Evolutionary conservation across 1,140 invertebrate genomes (phyloP), one percentile per base, ranked within the genome.

Genomic region (Orius laevigatus): DNA sequence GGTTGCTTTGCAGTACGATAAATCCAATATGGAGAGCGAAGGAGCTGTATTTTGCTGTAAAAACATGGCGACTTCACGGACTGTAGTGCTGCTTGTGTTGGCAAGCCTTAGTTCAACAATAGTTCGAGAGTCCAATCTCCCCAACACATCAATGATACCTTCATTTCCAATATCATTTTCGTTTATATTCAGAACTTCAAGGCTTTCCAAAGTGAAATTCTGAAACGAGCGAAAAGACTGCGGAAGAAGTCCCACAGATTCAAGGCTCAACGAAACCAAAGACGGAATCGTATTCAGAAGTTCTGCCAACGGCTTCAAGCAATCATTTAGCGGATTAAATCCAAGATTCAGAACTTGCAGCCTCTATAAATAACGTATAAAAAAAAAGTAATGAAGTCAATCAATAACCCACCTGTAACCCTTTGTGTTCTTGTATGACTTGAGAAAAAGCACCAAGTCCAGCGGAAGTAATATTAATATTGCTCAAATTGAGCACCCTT

Each of bases 401-500:
- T n/a, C 12, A 19, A 34, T 36, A 15, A 45, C 44, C n/a, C 36
- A 49, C 48, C 40, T 36, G 35, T 12, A 53, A 32, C 11, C 32
- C 40, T 43, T 42, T 45, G 46, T 50, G 46, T 25, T 54, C 15
- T 16, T 15, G 11, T 9, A 49, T 39, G 25, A 44, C 20, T 41
- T 49, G 18, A 1, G 35, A 33, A 32, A 56, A 44, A 14, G 39
- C 19, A 34, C 36, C 43, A 16, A 59, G 32, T 2, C 58, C 54
- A 31, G 45, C 42, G n/a, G 10, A 9, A 35, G 50, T 49, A 15
- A 59, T 53, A 47, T 54, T 53, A 12, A 51, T 57, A 32, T 48
- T 51, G 39, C 49, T 54, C 16, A 59, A 20, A 49, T 59, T 55
- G 10, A 59, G 18, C 18, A 41, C 33, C 12, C 35, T 31, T 46